Base-by-base conservation (phyloP, 2,888 invertebrate species). In the Lypha dubia region DNA sequence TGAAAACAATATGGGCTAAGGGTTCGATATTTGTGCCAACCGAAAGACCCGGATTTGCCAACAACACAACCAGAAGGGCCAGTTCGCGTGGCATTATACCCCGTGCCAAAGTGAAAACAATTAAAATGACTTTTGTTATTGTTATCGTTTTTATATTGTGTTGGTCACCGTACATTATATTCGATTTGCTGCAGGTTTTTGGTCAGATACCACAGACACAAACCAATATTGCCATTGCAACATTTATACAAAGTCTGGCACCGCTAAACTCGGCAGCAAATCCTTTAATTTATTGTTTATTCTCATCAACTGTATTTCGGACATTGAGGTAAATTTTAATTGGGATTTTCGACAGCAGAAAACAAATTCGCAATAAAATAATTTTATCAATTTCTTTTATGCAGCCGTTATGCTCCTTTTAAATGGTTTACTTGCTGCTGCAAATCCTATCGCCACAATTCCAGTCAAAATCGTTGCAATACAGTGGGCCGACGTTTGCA, bases 81-180 rank as follows among this genome's bases (percentile, higher is more conserved):
- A 98, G 98, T 90, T 98, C 98, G 28, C 94, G 98, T 67, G 98
- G 98, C 58, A 95, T 98, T 83, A 98, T 98, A 89, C 98, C 98
- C 0, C 95, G 97, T 85, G 98, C 98, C 41, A 98, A 98, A 93
- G 97, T 98, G 88, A 98, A 98, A 93, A 98, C 98, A 17, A 97
- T 98, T 85, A 98, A 98, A 93, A 98, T 98, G 98, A 98, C 98
- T 0, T 96, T 98, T 88, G 98, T 98, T 87, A 98, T 98, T 89
- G 98, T 98, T 82, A 96, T 98, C 89, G 98, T 97, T 44, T 98
- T 98, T 92, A 96, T 98, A 85, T 93, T 98, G 9, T 98, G 98
- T 93, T 98, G 98, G 98, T 97, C 97, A 75, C 98, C 98, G 0
- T 98, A 97, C 93, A 97, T 98, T 91, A 94, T 98, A 75, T 98